A percentile compares a stretch with the other conserved stretches of the same genome.
Conservation (phyloP, 1,140 invertebrate species). For the Phortica variegata region DNA sequence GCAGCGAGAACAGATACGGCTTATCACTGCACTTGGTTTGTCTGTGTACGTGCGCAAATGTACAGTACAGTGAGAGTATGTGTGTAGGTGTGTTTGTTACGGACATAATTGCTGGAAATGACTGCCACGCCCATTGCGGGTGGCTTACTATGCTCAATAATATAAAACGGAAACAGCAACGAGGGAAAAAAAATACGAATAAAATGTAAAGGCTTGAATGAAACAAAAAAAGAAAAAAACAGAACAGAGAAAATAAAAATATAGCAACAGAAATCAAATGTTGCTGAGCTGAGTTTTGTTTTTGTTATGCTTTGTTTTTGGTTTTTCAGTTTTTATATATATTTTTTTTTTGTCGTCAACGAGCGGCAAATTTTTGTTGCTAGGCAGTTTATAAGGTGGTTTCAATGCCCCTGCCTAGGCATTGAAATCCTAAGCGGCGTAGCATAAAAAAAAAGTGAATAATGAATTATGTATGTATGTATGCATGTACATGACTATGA, state of each 20-base stretch:
- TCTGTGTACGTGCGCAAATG: slow-evolving; percentile 1
- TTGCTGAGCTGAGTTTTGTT: slow-evolving; percentile 11
- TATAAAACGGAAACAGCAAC: slow-evolving; percentile 7
- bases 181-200: slow-evolving; percentile 8
- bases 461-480: slow-evolving; percentile 23
- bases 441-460: slow-evolving; percentile 15
- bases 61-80: slow-evolving; percentile 7
- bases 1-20: slow-evolving; percentile 12
- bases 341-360: neutral
- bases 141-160: slow-evolving; percentile 6
- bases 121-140: slow-evolving; percentile 50
- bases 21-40: slow-evolving; percentile 22
- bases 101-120: slow-evolving; percentile 43
- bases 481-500: slow-evolving; percentile 10
- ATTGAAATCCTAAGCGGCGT: too few relatives aligned
- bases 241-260: slow-evolving; percentile 19
- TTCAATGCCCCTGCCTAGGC: too few relatives aligned
- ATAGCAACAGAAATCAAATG: slow-evolving; percentile 31
- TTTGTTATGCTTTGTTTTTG: slow-evolving; percentile 1
- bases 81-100: slow-evolving; percentile 28
- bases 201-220: too few relatives aligned
- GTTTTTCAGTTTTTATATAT: neutral
- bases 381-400: slow-evolving; percentile 22
- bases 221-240: slow-evolving; percentile 12
- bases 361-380: slow-evolving; percentile 32